A percentile compares a stretch with the other conserved stretches of the same genome.
Conservation (phyloP, 2,113 vertebrate species). For the Cygnus atratus region DNA sequence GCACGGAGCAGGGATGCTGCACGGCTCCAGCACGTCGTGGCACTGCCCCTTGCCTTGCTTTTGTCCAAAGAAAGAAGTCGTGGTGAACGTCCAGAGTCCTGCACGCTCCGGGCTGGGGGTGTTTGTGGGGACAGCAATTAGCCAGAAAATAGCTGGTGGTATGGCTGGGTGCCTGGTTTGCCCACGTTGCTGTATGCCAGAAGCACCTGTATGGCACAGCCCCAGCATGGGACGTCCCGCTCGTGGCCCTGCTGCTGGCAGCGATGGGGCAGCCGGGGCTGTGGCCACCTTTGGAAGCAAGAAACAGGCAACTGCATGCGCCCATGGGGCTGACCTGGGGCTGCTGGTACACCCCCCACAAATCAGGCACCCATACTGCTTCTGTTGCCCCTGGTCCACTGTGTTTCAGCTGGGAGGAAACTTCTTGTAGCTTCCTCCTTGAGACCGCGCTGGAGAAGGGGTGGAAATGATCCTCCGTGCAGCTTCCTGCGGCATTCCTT, state of each 20-base stretch:
- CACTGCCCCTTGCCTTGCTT: rapidly evolving
- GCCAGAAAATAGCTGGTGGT: background rate
- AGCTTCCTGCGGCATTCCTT: background rate
- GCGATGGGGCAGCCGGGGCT: background rate
- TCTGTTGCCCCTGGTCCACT: no score
- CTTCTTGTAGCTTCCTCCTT: background rate
- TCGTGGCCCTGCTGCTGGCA: no score
- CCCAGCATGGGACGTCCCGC: background rate
- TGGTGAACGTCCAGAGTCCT: rapidly evolving
- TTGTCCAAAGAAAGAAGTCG: rapidly evolving
- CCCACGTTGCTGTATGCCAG: no score
- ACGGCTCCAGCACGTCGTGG: rapidly evolving
- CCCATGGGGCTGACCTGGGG: background rate
- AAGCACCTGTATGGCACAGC: background rate
- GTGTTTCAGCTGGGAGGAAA: background rate
- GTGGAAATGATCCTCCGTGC: background rate
- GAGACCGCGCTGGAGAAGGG: background rate
- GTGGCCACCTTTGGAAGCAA: background rate
- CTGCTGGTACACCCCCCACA: background rate
- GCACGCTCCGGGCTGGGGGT: background rate
- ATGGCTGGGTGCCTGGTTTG: background rate
- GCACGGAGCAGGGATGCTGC: rapidly evolving
- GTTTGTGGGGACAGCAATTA: background rate
- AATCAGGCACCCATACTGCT: background rate
- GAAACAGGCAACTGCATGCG: background rate